Conservation (phyloP, 2,888 invertebrate genomes). For the Nephrotoma guestfalica region DNA sequence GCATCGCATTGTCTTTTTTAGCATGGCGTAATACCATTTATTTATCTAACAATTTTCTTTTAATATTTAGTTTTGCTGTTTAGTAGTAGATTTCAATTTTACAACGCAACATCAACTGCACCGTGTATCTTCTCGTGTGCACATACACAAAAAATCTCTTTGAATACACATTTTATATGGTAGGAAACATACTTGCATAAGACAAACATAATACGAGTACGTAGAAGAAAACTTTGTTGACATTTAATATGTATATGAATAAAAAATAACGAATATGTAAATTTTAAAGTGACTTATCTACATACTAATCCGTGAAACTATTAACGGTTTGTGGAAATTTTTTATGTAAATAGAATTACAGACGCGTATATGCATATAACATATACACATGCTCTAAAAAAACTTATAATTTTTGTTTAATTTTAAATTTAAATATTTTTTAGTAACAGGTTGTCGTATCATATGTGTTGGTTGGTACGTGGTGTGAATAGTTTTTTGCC, state of each 20-base stretch:
- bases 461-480: neutral
- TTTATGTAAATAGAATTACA: neutral
- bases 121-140: neutral
- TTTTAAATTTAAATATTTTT: neutral
- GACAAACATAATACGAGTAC: neutral
- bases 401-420: neutral
- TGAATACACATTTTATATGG: neutral
- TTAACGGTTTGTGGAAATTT: neutral
- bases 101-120: neutral
- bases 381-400: neutral
- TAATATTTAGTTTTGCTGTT: neutral
- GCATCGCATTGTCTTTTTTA: neutral
- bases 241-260: neutral
- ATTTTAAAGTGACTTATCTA: neutral
- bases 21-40: neutral
- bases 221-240: neutral
- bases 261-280: neutral
- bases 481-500: neutral
- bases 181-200: neutral
- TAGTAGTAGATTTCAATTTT: neutral
- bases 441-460: neutral
- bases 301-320: neutral
- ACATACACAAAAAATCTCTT: neutral
- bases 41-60: neutral
- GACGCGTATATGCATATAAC: neutral